phyloP scores from a whole-genome alignment of 2,797 vertebrate species.

The Pseudopleuronectes americanus region DNA sequence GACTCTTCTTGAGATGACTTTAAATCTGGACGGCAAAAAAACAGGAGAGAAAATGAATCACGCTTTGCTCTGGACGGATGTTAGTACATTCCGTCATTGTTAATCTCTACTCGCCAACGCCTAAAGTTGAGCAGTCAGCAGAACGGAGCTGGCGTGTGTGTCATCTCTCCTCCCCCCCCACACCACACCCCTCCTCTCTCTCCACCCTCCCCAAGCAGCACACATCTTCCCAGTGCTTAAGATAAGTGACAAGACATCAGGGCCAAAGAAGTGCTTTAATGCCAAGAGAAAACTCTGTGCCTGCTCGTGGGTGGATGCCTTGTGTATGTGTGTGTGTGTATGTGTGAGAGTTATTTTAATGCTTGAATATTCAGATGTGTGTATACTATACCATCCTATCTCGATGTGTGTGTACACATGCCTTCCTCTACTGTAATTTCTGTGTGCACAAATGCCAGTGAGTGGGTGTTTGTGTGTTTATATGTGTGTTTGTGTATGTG shows the following conservation, averaged over 20 bases:
- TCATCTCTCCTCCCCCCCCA: slow-evolving; percentile 55
- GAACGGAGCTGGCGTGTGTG: slow-evolving; percentile 69
- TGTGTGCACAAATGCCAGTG: slow-evolving; percentile 29
- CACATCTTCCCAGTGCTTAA: slow-evolving; percentile 78
- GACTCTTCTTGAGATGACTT: slow-evolving; percentile 65
- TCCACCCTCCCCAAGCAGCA: slow-evolving; percentile 55
- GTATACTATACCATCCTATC: not conserved
- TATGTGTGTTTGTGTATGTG: slow-evolving; percentile 4
- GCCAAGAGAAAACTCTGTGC: slow-evolving; percentile 67
- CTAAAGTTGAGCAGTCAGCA: slow-evolving; percentile 81
- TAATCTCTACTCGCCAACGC: slow-evolving; percentile 72
- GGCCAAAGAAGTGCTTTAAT: slow-evolving; percentile 77
- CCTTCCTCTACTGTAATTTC: slow-evolving; percentile 41
- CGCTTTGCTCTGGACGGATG: slow-evolving; percentile 62
- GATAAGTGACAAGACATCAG: slow-evolving; percentile 83
- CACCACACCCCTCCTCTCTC: slow-evolving; percentile 16
- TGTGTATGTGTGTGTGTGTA: not conserved
- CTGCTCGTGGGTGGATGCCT: slow-evolving; percentile 57
- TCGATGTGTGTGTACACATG: not conserved
- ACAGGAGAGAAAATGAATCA: slow-evolving; percentile 56
- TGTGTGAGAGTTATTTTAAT: not conserved
- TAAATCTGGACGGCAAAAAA: slow-evolving; percentile 47
- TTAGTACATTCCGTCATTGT: slow-evolving; percentile 71
- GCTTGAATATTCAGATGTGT: slow-evolving; percentile 1
- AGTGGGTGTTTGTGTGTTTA: not conserved